Base-by-base conservation (phyloP, 2,113 vertebrate genomes). In the Hyperoodon ampullatus region DNA sequence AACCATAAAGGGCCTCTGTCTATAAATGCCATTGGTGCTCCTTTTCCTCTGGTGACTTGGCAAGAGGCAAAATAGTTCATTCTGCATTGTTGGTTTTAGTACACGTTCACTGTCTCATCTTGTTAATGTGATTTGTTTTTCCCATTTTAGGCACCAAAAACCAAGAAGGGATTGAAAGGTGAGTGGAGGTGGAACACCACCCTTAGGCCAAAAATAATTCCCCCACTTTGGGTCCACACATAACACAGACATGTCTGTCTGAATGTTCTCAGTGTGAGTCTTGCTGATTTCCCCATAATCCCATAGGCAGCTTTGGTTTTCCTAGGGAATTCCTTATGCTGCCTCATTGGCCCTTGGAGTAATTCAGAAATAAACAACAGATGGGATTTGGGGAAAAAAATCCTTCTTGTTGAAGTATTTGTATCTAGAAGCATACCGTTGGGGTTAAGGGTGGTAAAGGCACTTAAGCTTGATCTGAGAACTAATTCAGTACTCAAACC, bases 91-190 rank as follows among this genome's bases (percentile, higher is more conserved):
- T 35, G 3, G 28, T 70, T 91, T 35, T 8, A 78, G 28, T 5
- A 23, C 70, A 3, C 1, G 0, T 39, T 95, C 30, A 19, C 65
- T 13, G 12, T 12, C 90, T 84, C 55, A 9, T 13, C 96, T 82
- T 97, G 83, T 91, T 98, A n/a, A 97, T 81, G 4, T 77, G 28
- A 61, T 75, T 96, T 72, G 55, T 70, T 87, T 96, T 97, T 83
- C 92, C 70, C 33, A 39, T 78, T 86, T 8, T 92, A 99, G 99
- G 98, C 98, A 89, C 58, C 95, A 63, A 99, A 98, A 95, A 26
- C 84, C 93, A 99, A 97, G 94, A 98, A 98, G 87, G 85, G 96
- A 66, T 92, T 98, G 30, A 98, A 98, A 98, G 98, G 99, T 99
- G 94, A 93, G 99, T 97, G 1, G 10, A 72, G 5, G 21, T 78